Conservation (phyloP, 2,888 invertebrate genomes). For the Odontothrips loti region DNA sequence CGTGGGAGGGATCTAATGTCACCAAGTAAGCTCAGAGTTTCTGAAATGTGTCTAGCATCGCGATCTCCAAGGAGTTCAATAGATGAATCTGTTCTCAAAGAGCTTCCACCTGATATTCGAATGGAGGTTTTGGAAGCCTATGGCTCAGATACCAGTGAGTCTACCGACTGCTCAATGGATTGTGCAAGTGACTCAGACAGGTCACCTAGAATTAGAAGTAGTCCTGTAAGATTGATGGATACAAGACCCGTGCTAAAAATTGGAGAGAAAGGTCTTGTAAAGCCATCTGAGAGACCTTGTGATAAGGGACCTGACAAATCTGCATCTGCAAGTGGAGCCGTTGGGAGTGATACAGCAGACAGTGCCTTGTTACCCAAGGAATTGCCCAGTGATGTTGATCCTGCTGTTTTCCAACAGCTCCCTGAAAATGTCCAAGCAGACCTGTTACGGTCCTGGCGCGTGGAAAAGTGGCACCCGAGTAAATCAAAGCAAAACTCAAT, state of each 20-base stretch:
- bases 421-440: conserved; percentile 16
- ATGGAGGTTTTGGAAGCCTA: conserved; percentile 29
- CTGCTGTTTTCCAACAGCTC: not conserved
- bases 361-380: not conserved
- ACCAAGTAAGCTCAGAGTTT: conserved; percentile 11
- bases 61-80: conserved; percentile 8
- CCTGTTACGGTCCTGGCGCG: not conserved
- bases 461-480: not conserved
- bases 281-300: not conserved
- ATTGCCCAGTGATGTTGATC: conserved; percentile 5
- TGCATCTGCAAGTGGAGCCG: not conserved
- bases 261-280: not conserved
- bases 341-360: not conserved
- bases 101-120: conserved; percentile 32
- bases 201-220: not conserved
- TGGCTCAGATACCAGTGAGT: conserved; percentile 4
- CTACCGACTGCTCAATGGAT: conserved; percentile 17
- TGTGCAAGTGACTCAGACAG: conserved; percentile 7
- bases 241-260: not conserved
- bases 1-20: conserved; percentile 30
- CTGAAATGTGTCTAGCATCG: conserved; percentile 1
- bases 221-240: not conserved
- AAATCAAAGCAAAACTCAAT: not conserved
- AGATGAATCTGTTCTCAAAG: conserved; percentile 31
- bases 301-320: not conserved